Evolutionary conservation across 2,888 invertebrate genomes (phyloP).

Genomic region (Oscheius sp.): DNA sequence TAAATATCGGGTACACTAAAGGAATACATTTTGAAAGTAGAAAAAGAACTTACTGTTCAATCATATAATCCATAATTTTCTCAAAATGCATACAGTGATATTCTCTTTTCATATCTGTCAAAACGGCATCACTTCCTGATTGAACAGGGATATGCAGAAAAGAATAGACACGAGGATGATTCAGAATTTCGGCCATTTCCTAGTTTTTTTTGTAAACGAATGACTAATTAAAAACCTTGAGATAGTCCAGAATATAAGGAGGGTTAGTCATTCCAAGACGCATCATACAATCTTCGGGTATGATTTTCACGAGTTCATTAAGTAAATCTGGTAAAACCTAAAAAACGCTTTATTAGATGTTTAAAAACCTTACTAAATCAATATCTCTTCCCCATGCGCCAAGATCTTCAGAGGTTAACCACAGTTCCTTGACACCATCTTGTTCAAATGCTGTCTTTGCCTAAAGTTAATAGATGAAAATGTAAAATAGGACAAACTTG

Average conservation of each 20-base stretch:
- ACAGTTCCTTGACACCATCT: slow-evolving; percentile 93
- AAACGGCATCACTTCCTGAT: slow-evolving; percentile 91
- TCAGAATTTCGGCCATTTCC: slow-evolving; percentile 85
- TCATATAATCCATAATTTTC: slow-evolving; percentile 84
- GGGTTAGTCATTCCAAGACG: slow-evolving; percentile 91
- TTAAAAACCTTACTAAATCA: slow-evolving; percentile 72
- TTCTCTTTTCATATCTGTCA: slow-evolving; percentile 92
- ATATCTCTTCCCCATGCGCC: slow-evolving; percentile 97
- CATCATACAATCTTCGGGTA: slow-evolving; percentile 76
- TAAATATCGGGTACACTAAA: slow-evolving; percentile 86
- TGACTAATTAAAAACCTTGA: slow-evolving; percentile 75
- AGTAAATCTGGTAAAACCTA: slow-evolving; percentile 82
- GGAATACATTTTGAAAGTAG: neutral
- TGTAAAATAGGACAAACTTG: slow-evolving; percentile 30
- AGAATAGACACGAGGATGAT: slow-evolving; percentile 87
- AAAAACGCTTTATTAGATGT: neutral
- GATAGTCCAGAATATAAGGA: slow-evolving; percentile 95
- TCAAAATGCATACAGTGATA: slow-evolving; percentile 90
- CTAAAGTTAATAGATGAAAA: slow-evolving; percentile 21
- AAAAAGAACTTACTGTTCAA: slow-evolving; percentile 75
- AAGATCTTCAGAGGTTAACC: slow-evolving; percentile 97
- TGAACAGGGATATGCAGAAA: slow-evolving; percentile 98
- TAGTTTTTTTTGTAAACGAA: slow-evolving; percentile 55
- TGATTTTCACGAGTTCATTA: slow-evolving; percentile 81
- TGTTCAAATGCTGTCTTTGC: slow-evolving; percentile 57